Evolutionary conservation across 2,888 invertebrate genomes (phyloP).

Genomic region (Blastobasis lacticolella): DNA sequence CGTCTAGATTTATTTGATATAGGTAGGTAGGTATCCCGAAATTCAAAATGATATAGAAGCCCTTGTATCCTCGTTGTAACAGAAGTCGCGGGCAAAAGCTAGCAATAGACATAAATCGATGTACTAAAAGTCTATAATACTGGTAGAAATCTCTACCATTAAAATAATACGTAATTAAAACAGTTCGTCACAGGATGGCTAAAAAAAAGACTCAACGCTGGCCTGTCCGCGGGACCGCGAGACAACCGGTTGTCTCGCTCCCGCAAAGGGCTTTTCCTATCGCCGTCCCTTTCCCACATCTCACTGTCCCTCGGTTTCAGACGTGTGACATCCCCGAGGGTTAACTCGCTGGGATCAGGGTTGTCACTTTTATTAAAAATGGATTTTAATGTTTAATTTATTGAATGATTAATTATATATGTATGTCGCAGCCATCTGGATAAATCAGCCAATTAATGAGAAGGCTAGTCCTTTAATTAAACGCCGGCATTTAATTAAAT

Average conservation of each 20-base stretch:
- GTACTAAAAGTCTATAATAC: constrained; percentile 26
- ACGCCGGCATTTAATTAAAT: too few relatives aligned
- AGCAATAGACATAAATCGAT: too few relatives aligned
- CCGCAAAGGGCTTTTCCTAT: constrained; percentile 17
- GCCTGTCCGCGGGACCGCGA: constrained; percentile 20
- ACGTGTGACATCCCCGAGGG: constrained; percentile 68
- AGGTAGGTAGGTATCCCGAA: too few relatives aligned
- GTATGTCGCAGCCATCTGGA: too few relatives aligned
- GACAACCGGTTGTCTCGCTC: constrained; percentile 30
- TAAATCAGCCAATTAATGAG: too few relatives aligned
- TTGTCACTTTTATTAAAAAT: constrained; percentile 17
- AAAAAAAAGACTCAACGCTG: constrained; percentile 39
- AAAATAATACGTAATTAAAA: constrained; percentile 30
- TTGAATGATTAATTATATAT: too few relatives aligned
- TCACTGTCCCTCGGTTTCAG: constrained; percentile 51
- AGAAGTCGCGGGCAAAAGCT: too few relatives aligned
- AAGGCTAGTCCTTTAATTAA: too few relatives aligned
- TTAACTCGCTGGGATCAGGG: constrained; percentile 50
- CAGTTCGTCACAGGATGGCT: constrained; percentile 25
- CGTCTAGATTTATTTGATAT: too few relatives aligned
- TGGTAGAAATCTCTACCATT: constrained; percentile 31
- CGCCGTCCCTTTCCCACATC: constrained; percentile 51
- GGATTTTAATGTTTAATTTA: too few relatives aligned
- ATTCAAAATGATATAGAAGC: too few relatives aligned
- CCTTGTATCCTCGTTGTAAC: too few relatives aligned